Evolutionary conservation across 2,888 invertebrate genomes (phyloP), one percentile per base, ranked within the genome.

Genomic region (Cephus nigrinus): DNA sequence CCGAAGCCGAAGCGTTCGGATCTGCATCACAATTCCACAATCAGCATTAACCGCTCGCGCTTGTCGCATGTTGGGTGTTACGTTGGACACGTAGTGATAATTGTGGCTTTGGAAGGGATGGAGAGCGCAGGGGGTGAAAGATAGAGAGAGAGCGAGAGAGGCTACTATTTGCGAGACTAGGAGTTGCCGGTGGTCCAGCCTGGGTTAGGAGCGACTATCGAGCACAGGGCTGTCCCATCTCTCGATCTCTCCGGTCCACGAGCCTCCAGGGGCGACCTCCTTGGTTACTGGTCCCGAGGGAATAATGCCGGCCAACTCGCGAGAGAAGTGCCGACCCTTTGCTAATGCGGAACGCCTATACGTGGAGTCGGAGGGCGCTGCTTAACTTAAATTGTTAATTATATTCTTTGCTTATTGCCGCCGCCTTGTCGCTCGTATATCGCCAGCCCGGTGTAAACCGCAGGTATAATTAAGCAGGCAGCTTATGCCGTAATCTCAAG

Each of bases 21-120:
- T 87, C 86, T 86, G 84, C 86, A 84, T 87, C 84, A 88, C 87
- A 87, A 87, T 89, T 86, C 86, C 84, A 86, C 86, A 89, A 88
- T 88, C 87, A 87, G 85, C 86, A 86, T 87, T 85, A 86, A 83
- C 84, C 83, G 83, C 82, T 82, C 84, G 82, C 82, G 82, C 83
- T 85, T 82, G 84, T 84, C 81, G 80, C 80, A 68, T 35, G 75
- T 71, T 68, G 72, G 75, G 76, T 71, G 40, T 68, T 35, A 34
- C 75, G 35, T 69, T 68, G 82, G 82, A 84, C 84, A 80, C 82
- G 81, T 81, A 86, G 85, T 83, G 86, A 87, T 89, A 88, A 89
- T 88, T 86, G 86, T 84, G 83, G 86, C 82, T 84, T 84, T 80
- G 83, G 83, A 80, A 80, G 74, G 75, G 79, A 30, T 69, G 80